Evolutionary conservation across 1,140 invertebrate species (phyloP).

Genomic region (Drosophila santomea): DNA sequence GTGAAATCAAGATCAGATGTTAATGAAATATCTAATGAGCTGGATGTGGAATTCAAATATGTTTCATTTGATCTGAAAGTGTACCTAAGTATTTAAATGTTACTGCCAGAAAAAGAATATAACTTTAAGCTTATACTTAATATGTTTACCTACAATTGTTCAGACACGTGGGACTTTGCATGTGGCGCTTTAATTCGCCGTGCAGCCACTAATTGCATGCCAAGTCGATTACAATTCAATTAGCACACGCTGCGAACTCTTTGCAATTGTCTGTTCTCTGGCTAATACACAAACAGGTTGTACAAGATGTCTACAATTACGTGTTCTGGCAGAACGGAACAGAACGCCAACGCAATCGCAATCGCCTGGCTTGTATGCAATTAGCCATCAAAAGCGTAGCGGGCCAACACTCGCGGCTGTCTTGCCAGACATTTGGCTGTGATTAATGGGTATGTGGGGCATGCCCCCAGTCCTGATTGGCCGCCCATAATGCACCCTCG

Average conservation of each 20-base stretch:
- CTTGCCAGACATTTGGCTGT: constrained; percentile 55
- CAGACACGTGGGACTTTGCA: background rate
- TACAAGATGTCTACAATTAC: constrained; percentile 72
- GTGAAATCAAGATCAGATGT: background rate
- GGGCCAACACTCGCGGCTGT: constrained; percentile 66
- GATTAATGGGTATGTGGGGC: constrained; percentile 63
- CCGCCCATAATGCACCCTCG: constrained; percentile 69
- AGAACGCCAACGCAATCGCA: background rate
- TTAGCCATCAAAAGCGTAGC: constrained; percentile 54
- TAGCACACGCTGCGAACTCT: constrained; percentile 44
- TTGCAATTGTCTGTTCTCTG: constrained; percentile 26
- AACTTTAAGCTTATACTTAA: background rate
- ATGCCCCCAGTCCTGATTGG: constrained; percentile 35
- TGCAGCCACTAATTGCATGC: constrained; percentile 25
- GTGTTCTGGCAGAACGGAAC: constrained; percentile 6
- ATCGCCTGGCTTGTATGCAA: constrained; percentile 57
- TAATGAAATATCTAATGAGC: too few species aligned
- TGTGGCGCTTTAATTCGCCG: background rate
- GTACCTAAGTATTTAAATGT: too few species aligned
- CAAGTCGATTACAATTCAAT: constrained; percentile 71
- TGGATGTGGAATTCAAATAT: too few species aligned
- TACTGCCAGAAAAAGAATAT: background rate
- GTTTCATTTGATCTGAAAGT: too few species aligned
- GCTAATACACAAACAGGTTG: constrained; percentile 66
- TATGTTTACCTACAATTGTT: too few species aligned